Evolutionary conservation across 1,140 invertebrate genomes (phyloP).

Genomic region (Scaptodrosophila lebanonensis): DNA sequence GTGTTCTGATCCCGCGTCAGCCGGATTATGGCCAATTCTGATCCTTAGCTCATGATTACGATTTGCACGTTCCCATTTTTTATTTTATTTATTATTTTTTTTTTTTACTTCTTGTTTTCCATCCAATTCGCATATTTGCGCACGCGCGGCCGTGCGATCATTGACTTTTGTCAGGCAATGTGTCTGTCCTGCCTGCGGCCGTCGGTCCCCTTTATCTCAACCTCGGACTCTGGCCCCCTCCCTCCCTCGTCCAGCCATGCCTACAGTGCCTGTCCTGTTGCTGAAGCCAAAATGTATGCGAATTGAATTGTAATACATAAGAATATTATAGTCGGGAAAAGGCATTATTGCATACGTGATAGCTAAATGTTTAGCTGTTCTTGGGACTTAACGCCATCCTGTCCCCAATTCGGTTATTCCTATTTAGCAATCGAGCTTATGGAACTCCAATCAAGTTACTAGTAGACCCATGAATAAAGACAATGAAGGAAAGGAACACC

Average conservation of each 20-base stretch:
- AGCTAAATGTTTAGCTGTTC: too few relatives aligned
- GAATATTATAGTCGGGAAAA: too few relatives aligned
- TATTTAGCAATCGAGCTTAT: too few relatives aligned
- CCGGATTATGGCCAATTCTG: constrained; percentile 59
- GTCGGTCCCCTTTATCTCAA: neutral
- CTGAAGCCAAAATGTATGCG: too few relatives aligned
- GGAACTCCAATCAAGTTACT: too few relatives aligned
- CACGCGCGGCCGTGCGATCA: constrained; percentile 62
- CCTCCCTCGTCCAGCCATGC: neutral
- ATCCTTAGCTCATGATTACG: constrained; percentile 53
- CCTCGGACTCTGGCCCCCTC: neutral
- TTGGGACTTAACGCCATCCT: too few relatives aligned
- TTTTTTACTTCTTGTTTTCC: constrained; percentile 1
- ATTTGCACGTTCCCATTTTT: constrained; percentile 50
- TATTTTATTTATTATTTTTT: neutral
- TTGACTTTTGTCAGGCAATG: constrained; percentile 64
- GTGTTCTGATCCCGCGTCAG: constrained; percentile 63
- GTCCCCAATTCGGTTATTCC: too few relatives aligned
- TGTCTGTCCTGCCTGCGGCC: neutral
- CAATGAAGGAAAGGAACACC: too few relatives aligned
- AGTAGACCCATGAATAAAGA: too few relatives aligned
- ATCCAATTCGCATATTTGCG: constrained; percentile 39
- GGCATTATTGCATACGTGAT: too few relatives aligned
- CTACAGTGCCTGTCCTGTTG: too few relatives aligned
- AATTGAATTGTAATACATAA: too few relatives aligned